Conservation (phyloP, 2,797 vertebrate species). For the Dendrocincla tyrannina region DNA sequence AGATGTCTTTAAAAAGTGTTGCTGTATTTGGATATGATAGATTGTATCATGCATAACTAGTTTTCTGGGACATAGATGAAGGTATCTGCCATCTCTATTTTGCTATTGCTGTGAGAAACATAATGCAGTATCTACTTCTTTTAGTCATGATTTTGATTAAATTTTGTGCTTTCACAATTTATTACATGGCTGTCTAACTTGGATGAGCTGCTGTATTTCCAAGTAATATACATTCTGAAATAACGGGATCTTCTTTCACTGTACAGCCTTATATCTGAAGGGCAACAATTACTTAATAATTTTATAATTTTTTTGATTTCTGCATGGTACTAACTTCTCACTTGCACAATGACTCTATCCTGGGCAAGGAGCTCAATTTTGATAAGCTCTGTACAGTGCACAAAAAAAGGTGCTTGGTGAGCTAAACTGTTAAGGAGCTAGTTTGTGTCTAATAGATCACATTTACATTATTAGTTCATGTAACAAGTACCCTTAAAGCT, state of each 20-base stretch:
- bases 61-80: background rate
- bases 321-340: background rate
- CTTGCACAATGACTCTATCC: background rate
- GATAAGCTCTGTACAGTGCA: background rate
- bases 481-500: background rate
- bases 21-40: background rate
- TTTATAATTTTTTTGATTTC: background rate
- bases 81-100: background rate
- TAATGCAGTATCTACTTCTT: background rate
- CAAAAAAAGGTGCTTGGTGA: background rate
- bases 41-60: background rate
- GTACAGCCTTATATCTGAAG: background rate
- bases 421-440: background rate
- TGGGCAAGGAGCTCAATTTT: background rate
- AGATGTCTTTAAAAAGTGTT: background rate
- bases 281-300: background rate
- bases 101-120: background rate
- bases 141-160: background rate
- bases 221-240: background rate
- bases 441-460: background rate
- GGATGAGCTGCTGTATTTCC: background rate
- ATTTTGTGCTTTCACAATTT: conserved; percentile 12
- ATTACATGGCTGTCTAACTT: background rate
- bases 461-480: background rate
- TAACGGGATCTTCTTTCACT: background rate